Conservation (phyloP, 2,113 vertebrate species). For the Forbesichthys papilliferus region DNA sequence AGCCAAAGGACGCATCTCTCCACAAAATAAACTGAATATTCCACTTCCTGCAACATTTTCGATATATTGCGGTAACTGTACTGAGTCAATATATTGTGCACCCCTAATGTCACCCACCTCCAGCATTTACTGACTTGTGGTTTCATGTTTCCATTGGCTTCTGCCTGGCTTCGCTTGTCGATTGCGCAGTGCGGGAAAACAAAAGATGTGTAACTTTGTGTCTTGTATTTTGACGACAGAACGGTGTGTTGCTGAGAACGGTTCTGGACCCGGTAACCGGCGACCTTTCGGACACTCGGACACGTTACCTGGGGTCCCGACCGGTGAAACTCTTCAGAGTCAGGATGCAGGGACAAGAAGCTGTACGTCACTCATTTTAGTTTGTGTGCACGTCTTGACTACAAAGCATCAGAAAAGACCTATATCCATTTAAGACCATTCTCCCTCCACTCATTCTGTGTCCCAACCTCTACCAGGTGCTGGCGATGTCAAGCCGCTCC, state of each 20-base stretch:
- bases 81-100: no score
- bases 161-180: neutral
- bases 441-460: neutral
- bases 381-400: neutral
- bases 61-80: no score
- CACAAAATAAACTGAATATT: no score
- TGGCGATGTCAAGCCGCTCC: slow-evolving; percentile 98
- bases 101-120: no score
- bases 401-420: neutral
- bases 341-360: slow-evolving; percentile 98
- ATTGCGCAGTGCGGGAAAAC: neutral
- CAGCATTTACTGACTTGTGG: neutral
- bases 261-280: slow-evolving; percentile 96
- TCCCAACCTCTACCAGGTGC: slow-evolving; percentile 76
- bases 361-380: slow-evolving; percentile 78
- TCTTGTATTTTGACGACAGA: slow-evolving; percentile 72
- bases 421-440: neutral
- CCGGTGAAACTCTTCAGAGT: slow-evolving; percentile 97
- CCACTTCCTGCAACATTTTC: no score
- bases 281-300: slow-evolving; percentile 94
- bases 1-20: no score
- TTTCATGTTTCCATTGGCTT: neutral
- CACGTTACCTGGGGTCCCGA: slow-evolving; percentile 92
- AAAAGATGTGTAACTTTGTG: neutral
- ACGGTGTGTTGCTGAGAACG: slow-evolving; percentile 91